Conservation (phyloP, 1,140 invertebrate species). For the Sitobion miscanthi region DNA sequence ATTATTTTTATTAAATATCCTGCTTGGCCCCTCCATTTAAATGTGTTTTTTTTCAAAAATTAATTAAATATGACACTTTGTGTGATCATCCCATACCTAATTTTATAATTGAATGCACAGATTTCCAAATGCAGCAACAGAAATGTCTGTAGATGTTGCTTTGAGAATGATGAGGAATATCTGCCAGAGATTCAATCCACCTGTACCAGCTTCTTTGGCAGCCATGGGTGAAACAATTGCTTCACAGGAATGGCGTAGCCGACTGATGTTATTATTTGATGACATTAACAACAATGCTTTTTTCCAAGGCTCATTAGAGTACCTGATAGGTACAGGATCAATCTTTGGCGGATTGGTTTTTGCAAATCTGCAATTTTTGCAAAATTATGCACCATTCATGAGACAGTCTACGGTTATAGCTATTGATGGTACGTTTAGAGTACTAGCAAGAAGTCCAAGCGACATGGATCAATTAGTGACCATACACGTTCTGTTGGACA, state of each 20-base stretch:
- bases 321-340: not conserved
- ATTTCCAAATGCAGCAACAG: no score
- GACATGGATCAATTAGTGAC: not conserved
- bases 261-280: not conserved
- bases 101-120: no score
- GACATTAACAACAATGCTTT: not conserved
- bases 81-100: no score
- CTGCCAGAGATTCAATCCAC: not conserved
- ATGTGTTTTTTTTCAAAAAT: no score
- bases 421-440: not conserved
- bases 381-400: not conserved
- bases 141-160: no score
- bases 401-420: not conserved
- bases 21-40: no score
- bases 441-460: not conserved
- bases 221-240: slow-evolving; percentile 2
- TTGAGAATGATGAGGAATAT: no score
- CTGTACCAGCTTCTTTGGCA: not conserved
- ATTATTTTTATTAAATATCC: no score
- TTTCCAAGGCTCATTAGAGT: slow-evolving; percentile 28
- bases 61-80: no score
- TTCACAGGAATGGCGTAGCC: not conserved
- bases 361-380: not conserved
- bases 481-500: not conserved
- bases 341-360: not conserved